phyloP scores from a whole-genome alignment of 2,888 invertebrate genomes.

The Cepaea hortensis region DNA sequence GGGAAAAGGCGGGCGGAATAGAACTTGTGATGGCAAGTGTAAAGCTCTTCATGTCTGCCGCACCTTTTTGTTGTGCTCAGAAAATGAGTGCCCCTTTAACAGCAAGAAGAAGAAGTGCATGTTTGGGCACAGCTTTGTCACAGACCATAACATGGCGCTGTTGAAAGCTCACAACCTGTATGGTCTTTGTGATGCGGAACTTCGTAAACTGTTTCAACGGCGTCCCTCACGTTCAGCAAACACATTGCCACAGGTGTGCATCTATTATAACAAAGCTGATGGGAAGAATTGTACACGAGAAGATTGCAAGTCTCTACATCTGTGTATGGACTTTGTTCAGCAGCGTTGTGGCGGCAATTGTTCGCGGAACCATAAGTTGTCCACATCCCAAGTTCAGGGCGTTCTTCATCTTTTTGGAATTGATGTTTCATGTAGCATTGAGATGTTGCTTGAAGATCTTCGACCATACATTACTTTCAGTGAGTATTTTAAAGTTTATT shows the following conservation, averaged over 20 bases:
- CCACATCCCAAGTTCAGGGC: neutral
- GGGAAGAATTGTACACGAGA: slow-evolving; percentile 5
- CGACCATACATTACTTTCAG: neutral
- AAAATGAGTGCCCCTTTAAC: neutral
- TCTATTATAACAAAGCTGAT: slow-evolving; percentile 22
- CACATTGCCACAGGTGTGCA: slow-evolving; percentile 31
- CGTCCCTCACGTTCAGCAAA: neutral
- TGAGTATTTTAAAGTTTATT: neutral
- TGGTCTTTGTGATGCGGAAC: slow-evolving; percentile 48
- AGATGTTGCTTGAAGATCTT: neutral
- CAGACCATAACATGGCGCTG: slow-evolving; percentile 55
- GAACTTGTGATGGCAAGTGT: slow-evolving; percentile 25
- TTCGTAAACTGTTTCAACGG: slow-evolving; percentile 51
- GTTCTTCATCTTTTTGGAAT: slow-evolving; percentile 19
- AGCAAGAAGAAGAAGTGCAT: slow-evolving; percentile 51
- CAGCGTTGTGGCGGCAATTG: neutral
- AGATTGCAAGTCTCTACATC: slow-evolving; percentile 24
- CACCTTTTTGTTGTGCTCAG: slow-evolving; percentile 10
- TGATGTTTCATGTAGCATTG: neutral
- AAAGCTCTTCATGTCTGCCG: slow-evolving; percentile 29
- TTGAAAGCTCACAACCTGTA: slow-evolving; percentile 53
- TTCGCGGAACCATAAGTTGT: neutral
- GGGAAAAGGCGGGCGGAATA: slow-evolving; percentile 16
- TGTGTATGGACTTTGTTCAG: slow-evolving; percentile 16
- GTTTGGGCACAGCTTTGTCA: slow-evolving; percentile 59